Percentiles rank a stretch among this genome's conserved stretches.
Conservation (phyloP, 2,113 vertebrate genomes). For the Propithecus coquereli region DNA sequence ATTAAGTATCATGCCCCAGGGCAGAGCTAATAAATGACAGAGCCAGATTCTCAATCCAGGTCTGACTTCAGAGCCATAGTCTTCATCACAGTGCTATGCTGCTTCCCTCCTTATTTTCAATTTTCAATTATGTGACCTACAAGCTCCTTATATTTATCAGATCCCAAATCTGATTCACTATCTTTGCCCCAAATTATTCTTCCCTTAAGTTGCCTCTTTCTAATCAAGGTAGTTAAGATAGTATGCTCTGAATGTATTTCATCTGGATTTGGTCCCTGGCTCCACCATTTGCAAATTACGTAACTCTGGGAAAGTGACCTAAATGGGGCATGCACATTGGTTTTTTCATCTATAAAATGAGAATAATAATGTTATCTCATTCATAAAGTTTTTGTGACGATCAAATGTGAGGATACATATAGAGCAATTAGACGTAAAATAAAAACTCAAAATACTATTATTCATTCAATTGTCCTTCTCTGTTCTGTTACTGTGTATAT, state of each 20-base stretch:
- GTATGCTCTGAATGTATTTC: background rate
- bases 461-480: background rate
- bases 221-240: background rate
- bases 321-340: background rate
- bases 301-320: background rate
- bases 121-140: background rate
- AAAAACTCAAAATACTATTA: background rate
- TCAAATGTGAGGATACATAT: background rate
- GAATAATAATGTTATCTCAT: background rate
- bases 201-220: background rate
- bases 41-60: background rate
- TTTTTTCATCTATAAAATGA: background rate
- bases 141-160: background rate
- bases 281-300: background rate
- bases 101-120: background rate
- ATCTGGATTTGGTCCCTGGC: background rate
- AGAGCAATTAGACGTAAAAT: background rate
- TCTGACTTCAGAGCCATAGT: background rate
- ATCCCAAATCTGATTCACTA: background rate
- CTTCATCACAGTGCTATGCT: background rate
- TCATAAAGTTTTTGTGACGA: background rate
- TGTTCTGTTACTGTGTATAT: background rate
- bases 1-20: background rate
- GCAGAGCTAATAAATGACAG: background rate
- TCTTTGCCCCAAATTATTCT: background rate